These are phyloP conservation scores for Aphelenchoides bicaudatus DNA, from an alignment of 2,888 invertebrate species.

Conservation along the genomic window DNA sequence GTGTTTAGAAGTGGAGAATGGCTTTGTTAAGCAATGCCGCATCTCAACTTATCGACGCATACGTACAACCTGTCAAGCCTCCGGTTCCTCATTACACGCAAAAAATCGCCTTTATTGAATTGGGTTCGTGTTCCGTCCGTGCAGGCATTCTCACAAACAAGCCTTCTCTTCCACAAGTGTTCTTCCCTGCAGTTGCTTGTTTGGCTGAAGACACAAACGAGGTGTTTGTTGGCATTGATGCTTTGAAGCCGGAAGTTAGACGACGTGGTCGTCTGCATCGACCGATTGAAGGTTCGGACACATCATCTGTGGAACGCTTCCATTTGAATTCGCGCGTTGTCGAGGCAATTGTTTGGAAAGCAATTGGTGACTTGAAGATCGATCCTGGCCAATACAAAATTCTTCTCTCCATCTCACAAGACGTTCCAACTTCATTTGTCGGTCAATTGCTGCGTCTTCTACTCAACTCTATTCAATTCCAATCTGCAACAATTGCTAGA, in stretches of 20 bases:
- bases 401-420: constrained; percentile 55
- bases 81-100: constrained; percentile 53
- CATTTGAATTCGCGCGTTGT: constrained; percentile 63
- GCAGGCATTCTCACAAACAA: constrained; percentile 64
- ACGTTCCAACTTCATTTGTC: constrained; percentile 46
- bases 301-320: constrained; percentile 63
- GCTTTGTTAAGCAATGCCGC: constrained; percentile 65
- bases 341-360: constrained; percentile 64
- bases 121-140: constrained; percentile 67
- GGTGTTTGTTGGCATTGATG: constrained; percentile 50
- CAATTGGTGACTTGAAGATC: constrained; percentile 65
- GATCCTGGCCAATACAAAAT: constrained; percentile 61
- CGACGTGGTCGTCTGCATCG: constrained; percentile 60
- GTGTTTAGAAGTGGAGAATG: constrained; percentile 65
- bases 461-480: constrained; percentile 44
- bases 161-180: constrained; percentile 66
- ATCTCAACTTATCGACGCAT: constrained; percentile 63
- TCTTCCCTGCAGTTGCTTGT: constrained; percentile 65
- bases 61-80: constrained; percentile 63
- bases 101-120: constrained; percentile 66
- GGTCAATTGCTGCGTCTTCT: constrained; percentile 60
- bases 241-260: constrained; percentile 57
- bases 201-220: constrained; percentile 37
- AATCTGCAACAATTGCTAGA: constrained; percentile 62
- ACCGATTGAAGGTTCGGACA: constrained; percentile 64